Evolutionary conservation across 1,140 invertebrate species (phyloP).

Genomic region (Ceratina japonica): DNA sequence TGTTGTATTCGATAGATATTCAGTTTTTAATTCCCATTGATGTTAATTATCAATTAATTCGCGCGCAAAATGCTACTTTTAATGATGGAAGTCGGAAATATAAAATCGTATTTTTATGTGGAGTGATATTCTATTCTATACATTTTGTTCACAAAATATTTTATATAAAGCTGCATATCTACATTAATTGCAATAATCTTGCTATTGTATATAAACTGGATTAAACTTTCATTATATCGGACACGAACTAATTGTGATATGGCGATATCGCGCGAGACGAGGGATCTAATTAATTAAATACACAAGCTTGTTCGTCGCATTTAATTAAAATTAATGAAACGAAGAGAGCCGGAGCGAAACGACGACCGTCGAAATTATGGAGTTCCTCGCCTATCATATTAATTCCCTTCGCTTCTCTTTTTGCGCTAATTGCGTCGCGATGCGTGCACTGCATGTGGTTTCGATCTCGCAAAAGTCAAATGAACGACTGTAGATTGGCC

Average conservation of each 20-base stretch:
- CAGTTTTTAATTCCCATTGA: too few relatives aligned
- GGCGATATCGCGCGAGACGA: neutral
- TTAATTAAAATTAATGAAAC: constrained; percentile 47
- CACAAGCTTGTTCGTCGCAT: constrained; percentile 3
- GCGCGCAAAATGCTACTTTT: too few relatives aligned
- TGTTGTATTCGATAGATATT: too few relatives aligned
- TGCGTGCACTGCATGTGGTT: neutral
- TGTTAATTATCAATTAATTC: too few relatives aligned
- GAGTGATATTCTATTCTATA: too few relatives aligned
- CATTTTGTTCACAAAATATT: too few relatives aligned
- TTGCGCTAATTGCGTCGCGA: constrained; percentile 5
- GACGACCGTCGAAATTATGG: constrained; percentile 7
- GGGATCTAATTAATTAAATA: constrained; percentile 35
- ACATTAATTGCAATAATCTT: too few relatives aligned
- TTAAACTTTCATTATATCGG: too few relatives aligned
- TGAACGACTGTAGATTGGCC: neutral
- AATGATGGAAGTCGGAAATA: too few relatives aligned
- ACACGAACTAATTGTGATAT: neutral
- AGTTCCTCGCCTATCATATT: constrained; percentile 3
- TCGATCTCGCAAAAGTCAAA: constrained; percentile 3
- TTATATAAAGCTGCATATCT: too few relatives aligned
- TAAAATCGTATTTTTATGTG: too few relatives aligned
- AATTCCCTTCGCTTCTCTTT: constrained; percentile 8
- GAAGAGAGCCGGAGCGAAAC: neutral
- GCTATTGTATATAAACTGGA: neutral